Evolutionary conservation across 2,888 invertebrate genomes (phyloP).

Genomic region (Caenorhabditis virilis): DNA sequence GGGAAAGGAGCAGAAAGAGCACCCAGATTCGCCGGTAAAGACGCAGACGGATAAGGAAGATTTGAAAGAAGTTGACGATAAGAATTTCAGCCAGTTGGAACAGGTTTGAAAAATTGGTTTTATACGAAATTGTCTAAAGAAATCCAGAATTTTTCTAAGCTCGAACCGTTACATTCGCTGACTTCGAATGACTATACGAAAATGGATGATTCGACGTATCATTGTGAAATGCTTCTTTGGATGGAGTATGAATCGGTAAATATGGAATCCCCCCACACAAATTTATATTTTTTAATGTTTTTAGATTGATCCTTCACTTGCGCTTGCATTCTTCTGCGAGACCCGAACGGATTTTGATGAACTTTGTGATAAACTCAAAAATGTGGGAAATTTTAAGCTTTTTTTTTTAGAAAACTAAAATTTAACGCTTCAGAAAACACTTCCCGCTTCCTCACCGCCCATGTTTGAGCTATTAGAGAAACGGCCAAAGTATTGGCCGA

Average conservation of each 20-base stretch:
- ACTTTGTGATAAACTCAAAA: background rate
- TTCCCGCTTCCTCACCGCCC: constrained; percentile 58
- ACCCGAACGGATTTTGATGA: constrained; percentile 53
- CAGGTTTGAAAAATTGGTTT: constrained; percentile 18
- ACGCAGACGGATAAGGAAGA: constrained; percentile 8
- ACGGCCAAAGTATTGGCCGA: constrained; percentile 62
- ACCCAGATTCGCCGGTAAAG: too few species aligned
- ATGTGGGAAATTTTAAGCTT: background rate
- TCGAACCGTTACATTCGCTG: constrained; percentile 26
- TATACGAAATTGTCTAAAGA: background rate
- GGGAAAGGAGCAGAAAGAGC: too few species aligned
- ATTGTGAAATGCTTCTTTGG: constrained; percentile 64
- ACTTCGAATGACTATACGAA: constrained; percentile 29
- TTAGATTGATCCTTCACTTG: constrained; percentile 66
- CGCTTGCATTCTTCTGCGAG: constrained; percentile 61
- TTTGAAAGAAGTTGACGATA: constrained; percentile 6
- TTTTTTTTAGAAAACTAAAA: constrained; percentile 2
- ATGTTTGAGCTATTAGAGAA: constrained; percentile 66
- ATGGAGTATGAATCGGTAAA: constrained; percentile 60
- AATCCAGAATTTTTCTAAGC: constrained; percentile 3
- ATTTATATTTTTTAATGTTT: too few species aligned
- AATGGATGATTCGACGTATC: constrained; percentile 64
- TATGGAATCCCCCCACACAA: too few species aligned
- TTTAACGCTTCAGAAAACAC: constrained; percentile 45
- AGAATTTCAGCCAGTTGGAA: constrained; percentile 33